These are phyloP conservation scores for Lanius ludovicianus DNA, from an alignment of 2,113 vertebrate species.

Conservation along the genomic window DNA sequence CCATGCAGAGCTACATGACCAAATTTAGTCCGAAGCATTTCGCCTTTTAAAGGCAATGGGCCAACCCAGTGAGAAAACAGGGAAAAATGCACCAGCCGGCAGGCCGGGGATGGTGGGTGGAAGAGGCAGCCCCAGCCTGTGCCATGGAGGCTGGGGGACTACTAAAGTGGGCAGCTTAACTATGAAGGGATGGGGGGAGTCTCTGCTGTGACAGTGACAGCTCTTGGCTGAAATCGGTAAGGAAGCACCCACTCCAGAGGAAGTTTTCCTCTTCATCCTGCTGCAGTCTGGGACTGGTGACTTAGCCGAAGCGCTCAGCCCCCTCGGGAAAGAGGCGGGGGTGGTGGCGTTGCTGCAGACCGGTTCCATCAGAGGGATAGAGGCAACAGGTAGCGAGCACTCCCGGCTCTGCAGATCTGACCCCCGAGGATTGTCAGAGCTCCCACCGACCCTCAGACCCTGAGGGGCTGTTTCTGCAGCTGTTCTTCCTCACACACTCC, in stretches of 20 bases:
- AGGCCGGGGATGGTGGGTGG: not conserved
- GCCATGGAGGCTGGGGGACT: not conserved
- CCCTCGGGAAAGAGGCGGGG: not conserved
- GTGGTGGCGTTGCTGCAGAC: not conserved
- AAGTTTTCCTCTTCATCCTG: not conserved
- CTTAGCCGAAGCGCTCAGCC: rapidly evolving
- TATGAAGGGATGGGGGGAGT: not conserved
- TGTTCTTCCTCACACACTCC: not conserved
- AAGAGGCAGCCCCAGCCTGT: not conserved
- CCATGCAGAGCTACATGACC: conserved; percentile 92
- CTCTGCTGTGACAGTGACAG: not conserved
- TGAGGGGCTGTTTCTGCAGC: not conserved
- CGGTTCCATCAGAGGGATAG: not conserved
- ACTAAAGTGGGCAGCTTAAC: not conserved
- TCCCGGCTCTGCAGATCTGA: not conserved
- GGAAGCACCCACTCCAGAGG: not conserved
- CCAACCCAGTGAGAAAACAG: conserved; percentile 74
- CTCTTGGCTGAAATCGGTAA: not conserved
- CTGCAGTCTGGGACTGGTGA: not conserved
- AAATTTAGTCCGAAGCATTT: conserved; percentile 94
- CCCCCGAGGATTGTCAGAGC: not conserved
- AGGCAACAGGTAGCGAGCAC: not conserved
- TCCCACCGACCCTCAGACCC: not conserved
- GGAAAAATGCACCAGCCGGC: conserved; percentile 71
- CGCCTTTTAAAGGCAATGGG: conserved; percentile 96